Base-by-base conservation (phyloP, 1,140 invertebrate species). In the Achroia grisella region DNA sequence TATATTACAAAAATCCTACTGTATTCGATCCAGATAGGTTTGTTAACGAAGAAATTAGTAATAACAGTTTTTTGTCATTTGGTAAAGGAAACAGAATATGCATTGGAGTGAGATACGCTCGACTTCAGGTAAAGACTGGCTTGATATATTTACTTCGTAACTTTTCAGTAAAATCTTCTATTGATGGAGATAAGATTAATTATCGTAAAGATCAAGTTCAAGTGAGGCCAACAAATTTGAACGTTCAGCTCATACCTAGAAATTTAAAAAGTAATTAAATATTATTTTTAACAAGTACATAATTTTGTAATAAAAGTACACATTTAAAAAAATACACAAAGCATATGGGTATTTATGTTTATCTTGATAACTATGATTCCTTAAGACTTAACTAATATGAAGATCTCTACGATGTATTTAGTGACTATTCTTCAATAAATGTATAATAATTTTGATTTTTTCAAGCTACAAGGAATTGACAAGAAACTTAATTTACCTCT, bases 11-110 rank as follows among this genome's bases (percentile, higher is more conserved):
- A 0, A 76, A 91, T 34, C 90, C 91, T 2, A 79, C 90, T 8
- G 58, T 72, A 31, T 92, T 89, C 45, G 83, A 89, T 55, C 91
- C 91, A 0, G 89, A 91, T 42, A 68, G 91, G 41, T 91, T 91
- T 46, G 72, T 59, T 5, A 57, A 80, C 0, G 84, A 89, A 41
- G 80, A 81, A 44, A 32, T 70, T 75, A 90, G 32, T 85, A 81
- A 39, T 84, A 70, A 0, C 89, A 82, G 58, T 48, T 92, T 88
- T 62, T 58, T 94, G 33, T 89, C 93, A 1, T 94, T 93, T 68
- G 91, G 92, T 0, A 90, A 91, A 55, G 92, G 92, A 13, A 89
- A 89, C 1, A 81, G 92, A 2, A 90, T 89, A 60, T 93, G 92
- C 62, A 90, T 93, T 51, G 91, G 90, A 82, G 45, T 76, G 35